Evolutionary conservation across 2,113 vertebrate genomes (phyloP).

Genomic region (Anoura caudifer): DNA sequence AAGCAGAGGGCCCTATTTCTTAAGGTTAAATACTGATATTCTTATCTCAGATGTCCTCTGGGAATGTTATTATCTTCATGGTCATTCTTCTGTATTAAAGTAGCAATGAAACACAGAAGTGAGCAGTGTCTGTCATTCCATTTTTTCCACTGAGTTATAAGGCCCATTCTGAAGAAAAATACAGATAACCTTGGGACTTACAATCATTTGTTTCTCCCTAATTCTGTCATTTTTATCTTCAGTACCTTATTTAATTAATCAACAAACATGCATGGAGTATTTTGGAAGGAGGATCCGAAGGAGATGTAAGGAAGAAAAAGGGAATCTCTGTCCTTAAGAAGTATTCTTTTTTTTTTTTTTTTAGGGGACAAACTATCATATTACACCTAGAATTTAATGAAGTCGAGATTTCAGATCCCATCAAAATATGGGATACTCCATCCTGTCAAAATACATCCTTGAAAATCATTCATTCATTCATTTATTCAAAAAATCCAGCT

Average conservation of each 20-base stretch:
- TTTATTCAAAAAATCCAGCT: background rate
- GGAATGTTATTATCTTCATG: background rate
- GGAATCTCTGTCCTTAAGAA: background rate
- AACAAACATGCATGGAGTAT: background rate
- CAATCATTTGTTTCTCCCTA: background rate
- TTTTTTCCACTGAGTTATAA: background rate
- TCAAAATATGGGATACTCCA: background rate
- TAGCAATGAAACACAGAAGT: background rate
- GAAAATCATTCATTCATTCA: background rate
- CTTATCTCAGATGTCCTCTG: background rate
- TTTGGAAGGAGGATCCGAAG: background rate
- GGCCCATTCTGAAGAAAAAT: background rate
- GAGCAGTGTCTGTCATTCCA: background rate
- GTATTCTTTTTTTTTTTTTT: background rate
- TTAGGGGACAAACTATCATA: background rate
- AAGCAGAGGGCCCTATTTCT: background rate
- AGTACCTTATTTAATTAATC: background rate
- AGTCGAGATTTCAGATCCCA: background rate
- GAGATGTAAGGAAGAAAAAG: background rate
- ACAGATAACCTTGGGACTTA: background rate
- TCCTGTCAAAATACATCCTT: background rate
- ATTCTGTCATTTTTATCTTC: slow-evolving; percentile 14
- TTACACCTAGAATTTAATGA: background rate
- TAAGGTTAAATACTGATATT: slow-evolving; percentile 1
- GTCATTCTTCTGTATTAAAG: background rate